Conservation (phyloP, 2,888 invertebrate species). For the Drosophila meridionalis region DNA sequence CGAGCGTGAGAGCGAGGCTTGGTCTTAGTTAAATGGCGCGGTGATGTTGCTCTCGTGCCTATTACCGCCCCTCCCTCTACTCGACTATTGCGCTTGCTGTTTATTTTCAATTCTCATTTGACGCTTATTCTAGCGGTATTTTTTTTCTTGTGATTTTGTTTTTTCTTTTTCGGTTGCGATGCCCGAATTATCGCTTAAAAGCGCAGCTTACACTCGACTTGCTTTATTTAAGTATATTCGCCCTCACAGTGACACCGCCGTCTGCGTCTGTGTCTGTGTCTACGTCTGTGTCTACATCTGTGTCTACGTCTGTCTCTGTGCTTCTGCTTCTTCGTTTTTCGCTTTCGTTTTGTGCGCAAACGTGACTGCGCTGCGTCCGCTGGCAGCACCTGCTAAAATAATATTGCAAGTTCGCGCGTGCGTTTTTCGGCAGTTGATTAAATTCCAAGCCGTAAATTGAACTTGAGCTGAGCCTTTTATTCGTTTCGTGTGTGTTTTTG, state of each 20-base stretch:
- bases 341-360: conserved; percentile 34
- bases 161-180: neutral
- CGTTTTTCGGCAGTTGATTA: conserved; percentile 47
- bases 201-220: conserved; percentile 49
- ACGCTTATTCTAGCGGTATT: conserved; percentile 15
- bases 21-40: conserved; percentile 24
- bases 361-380: conserved; percentile 23
- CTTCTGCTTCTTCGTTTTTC: conserved; percentile 7
- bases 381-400: conserved; percentile 8
- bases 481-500: conserved; percentile 10
- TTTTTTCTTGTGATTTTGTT: conserved; percentile 1
- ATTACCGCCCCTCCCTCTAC: neutral
- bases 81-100: neutral
- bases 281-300: neutral
- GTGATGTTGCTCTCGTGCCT: conserved; percentile 4
- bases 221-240: conserved; percentile 62
- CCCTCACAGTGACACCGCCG: conserved; percentile 40
- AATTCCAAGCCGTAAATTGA: conserved; percentile 51
- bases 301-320: neutral
- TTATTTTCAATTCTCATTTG: conserved; percentile 17
- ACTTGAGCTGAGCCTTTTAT: conserved; percentile 30
- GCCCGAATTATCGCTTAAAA: conserved; percentile 45
- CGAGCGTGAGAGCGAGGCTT: conserved; percentile 6
- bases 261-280: neutral
- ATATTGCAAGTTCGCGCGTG: conserved; percentile 48